phyloP scores from a whole-genome alignment of 2,113 vertebrate genomes.

The Mesocricetus auratus region DNA sequence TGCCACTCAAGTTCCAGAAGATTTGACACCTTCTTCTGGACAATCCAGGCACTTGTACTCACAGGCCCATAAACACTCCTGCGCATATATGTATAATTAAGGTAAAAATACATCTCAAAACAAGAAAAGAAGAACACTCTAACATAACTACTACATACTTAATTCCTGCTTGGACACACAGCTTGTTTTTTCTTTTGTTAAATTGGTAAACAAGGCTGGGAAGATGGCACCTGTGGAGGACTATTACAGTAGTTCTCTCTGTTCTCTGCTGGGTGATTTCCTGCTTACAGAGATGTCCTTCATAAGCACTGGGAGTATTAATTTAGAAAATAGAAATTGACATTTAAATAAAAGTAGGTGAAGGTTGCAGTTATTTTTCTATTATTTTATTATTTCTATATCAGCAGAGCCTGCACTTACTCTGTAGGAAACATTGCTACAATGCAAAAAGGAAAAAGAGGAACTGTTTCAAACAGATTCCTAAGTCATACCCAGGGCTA shows the following conservation, averaged over 20 bases:
- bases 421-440: not conserved
- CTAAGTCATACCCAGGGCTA: not conserved
- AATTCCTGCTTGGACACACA: not conserved
- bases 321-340: slow-evolving; percentile 13
- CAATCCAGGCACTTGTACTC: not conserved
- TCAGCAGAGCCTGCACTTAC: not conserved
- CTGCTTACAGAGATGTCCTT: not conserved
- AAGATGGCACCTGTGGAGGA: not conserved
- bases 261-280: not conserved
- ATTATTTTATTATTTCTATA: not conserved
- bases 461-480: not conserved
- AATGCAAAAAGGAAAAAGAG: not conserved
- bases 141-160: not conserved
- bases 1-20: not conserved
- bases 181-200: too few relatives aligned
- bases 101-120: not conserved
- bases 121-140: not conserved
- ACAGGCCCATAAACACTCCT: not conserved
- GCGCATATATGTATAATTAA: not conserved
- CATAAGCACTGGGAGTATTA: not conserved
- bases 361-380: not conserved
- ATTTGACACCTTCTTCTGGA: not conserved
- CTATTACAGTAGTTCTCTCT: not conserved
- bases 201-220: not conserved
- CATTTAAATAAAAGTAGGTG: not conserved